These are phyloP conservation scores for Euglossa dilemma DNA, from an alignment of 1,140 invertebrate genomes.

Conservation along the genomic window DNA sequence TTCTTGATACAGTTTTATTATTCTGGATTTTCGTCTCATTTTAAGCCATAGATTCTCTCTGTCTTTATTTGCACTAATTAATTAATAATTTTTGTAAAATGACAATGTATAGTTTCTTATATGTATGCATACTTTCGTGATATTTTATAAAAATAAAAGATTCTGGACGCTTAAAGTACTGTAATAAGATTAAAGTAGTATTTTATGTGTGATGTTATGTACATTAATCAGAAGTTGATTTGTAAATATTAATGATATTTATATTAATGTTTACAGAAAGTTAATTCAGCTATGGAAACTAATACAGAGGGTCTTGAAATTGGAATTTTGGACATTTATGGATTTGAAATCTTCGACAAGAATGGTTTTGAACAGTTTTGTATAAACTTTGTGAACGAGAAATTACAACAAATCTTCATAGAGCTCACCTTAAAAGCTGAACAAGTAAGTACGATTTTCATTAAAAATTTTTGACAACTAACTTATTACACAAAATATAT, in stretches of 20 bases:
- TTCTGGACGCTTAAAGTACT: too few species aligned
- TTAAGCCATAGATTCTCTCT: too few species aligned
- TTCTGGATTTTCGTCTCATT: too few species aligned
- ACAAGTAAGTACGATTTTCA: conserved; percentile 81
- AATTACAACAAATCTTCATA: conserved; percentile 91
- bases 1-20: too few species aligned
- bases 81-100: too few species aligned
- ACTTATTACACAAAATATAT: neutral
- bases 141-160: too few species aligned
- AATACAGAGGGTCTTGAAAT: conserved; percentile 82
- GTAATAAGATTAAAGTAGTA: too few species aligned
- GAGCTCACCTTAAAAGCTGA: conserved; percentile 90
- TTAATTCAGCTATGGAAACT: conserved; percentile 86
- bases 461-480: neutral
- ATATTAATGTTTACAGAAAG: conserved; percentile 80
- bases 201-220: too few species aligned
- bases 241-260: neutral
- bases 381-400: conserved; percentile 97
- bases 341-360: conserved; percentile 89
- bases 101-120: too few species aligned
- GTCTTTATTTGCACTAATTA: too few species aligned
- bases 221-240: too few species aligned
- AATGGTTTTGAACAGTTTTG: conserved; percentile 95
- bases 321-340: conserved; percentile 88
- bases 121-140: too few species aligned